phyloP scores from a whole-genome alignment of 2,113 vertebrate species.

The Quiscalus mexicanus region DNA sequence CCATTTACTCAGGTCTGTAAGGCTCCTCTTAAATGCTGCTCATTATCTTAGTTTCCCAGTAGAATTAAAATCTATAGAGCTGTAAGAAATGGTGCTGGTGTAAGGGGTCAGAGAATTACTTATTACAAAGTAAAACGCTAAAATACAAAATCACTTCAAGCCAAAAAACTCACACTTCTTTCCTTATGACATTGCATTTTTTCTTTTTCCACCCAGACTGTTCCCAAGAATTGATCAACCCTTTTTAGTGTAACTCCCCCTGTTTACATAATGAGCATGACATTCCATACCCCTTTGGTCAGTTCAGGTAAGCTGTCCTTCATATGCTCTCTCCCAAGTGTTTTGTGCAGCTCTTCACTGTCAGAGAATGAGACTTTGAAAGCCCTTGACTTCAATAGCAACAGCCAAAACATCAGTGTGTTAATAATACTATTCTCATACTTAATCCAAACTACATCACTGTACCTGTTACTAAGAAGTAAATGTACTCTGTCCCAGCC shows the following conservation, averaged over 20 bases:
- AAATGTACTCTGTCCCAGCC: neutral
- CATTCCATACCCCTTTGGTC: neutral
- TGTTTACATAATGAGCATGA: neutral
- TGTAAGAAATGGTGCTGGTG: neutral
- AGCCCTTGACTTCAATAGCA: neutral
- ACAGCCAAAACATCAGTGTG: neutral
- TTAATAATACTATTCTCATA: neutral
- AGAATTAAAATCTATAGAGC: neutral
- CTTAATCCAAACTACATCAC: neutral
- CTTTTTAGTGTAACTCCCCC: too few species aligned
- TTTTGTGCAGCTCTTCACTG: neutral
- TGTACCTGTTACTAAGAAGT: neutral
- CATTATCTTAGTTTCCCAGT: neutral
- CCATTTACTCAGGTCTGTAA: neutral
- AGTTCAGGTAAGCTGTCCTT: neutral
- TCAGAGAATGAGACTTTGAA: neutral
- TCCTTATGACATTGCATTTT: neutral
- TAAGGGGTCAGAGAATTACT: neutral
- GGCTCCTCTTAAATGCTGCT: neutral
- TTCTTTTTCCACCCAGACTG: neutral
- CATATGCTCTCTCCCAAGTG: neutral
- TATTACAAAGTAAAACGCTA: neutral
- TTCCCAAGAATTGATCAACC: too few species aligned
- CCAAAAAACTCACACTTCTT: neutral
- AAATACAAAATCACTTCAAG: constrained; percentile 7